Evolutionary conservation across 2,797 vertebrate species (phyloP), one percentile per base, ranked within the genome.

Genomic region (Micrastur ruficollis): DNA sequence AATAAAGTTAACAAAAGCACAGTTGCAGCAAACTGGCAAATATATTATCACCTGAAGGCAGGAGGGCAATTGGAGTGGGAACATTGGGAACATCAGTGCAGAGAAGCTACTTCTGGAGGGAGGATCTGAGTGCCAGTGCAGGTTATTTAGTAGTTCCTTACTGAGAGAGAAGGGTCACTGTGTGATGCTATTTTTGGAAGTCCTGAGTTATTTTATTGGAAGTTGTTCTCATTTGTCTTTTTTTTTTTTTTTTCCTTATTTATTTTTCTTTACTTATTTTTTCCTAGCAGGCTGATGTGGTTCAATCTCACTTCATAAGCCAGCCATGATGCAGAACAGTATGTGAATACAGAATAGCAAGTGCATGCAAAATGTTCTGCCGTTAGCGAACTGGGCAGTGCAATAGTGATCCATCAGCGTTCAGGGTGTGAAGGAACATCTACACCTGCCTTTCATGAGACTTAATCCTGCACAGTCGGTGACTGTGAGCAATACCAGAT

Each of bases 1-100:
- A 94, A 96, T 91, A 81, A 86, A 93, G 52, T 67, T 94, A 90
- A 92, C 72, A 86, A 94, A 95, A 59, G 36, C 44, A 65, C 3
- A 65, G 65, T 66, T 76, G 55, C 52, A 67, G 52, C 21, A 93
- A 92, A 80, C 15, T 67, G 63, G 20, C 14, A 79, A 91, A 81
- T 82, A 42, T 26, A 62, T 71, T 70, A 56, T 86, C 25, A 75
- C 0, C 2, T 38, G 34, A 65, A 82, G 29, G 23, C 31, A 87
- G 46, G 21, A 71, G 53, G 23, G 17, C 34, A 89, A 53, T 89
- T 75, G 86, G 23, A 50, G 6, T 20, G 42, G 26, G 23, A 90
- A 71, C 20, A n/a, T 1, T 23, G 22, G 55, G 44, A 93, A 61
- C n/a, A 25, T 44, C 27, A 44, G 6, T 46, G 26, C 21, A 65